Base-by-base conservation (phyloP, 2,113 vertebrate genomes). In the Barbus barbus region DNA sequence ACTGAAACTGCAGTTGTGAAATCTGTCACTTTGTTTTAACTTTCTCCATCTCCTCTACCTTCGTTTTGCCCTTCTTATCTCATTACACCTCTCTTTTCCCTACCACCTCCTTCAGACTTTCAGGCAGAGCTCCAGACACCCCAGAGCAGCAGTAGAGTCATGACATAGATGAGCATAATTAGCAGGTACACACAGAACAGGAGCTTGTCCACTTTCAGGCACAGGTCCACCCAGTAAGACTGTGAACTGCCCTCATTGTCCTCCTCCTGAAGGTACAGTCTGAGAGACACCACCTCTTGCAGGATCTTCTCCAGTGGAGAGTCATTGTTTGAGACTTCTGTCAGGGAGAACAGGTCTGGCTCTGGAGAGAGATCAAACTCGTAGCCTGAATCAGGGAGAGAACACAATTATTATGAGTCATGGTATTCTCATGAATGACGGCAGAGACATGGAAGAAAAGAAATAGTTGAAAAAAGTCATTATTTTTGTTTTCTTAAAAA, bases 61-160 rank as follows among this genome's bases (percentile, higher is more conserved):
- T 1, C 1, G 1, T 41, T 31, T 46, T 31, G 9, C 76, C 41
- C 14, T 5, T 79, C 2, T 56, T 28, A 60, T 8, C 9, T 8
- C 9, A 3, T 13, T 78, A 24, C n/a, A 8, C 18, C 24, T 51
- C 18, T 38, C n/a, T 28, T 18, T 26, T 16, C 33, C 24, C 16
- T 24, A 38, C 24, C 28, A 26, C 46, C 51, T 26, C 16, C 1
- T 3, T 22, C n/a, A 20, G 22, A 63, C 22, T 56, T 18, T 94
- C 88, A 94, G 78, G 84, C 87, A 0, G 90, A 87, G 82, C 95
- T 95, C 96, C 96, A 97, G 41, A 88, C 87, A 13, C 88, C 88
- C 96, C 96, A 97, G n/a, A 96, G 94, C 53, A 94, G 87, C 71
- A 94, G 78, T 38, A 97, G 91, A 0, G 95, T 96, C 16, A 91